Percentiles rank a stretch among this genome's conserved stretches.
Conservation (phyloP, 2,888 invertebrate species). For the Hirtodrosophila confusa region DNA sequence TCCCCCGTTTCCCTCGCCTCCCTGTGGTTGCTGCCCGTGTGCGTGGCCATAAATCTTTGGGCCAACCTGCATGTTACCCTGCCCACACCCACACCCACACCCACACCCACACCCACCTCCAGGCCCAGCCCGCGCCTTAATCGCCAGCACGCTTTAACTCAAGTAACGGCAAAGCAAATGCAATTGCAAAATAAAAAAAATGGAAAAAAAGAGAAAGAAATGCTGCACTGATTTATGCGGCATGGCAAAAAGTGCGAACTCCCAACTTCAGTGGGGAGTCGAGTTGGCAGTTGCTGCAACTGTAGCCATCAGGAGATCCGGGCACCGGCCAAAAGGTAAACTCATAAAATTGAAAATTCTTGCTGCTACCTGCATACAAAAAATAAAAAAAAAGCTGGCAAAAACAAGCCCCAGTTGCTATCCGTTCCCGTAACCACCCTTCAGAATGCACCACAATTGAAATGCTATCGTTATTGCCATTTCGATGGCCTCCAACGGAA, state of each 20-base stretch:
- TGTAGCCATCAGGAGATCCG: constrained; percentile 34
- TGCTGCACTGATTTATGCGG: constrained; percentile 70
- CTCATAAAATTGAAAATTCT: constrained; percentile 72
- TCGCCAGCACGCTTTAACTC: constrained; percentile 60
- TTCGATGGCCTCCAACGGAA: constrained; percentile 46
- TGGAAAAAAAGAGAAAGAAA: constrained; percentile 22
- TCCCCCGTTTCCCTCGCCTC: constrained; percentile 1
- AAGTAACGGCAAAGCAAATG: constrained; percentile 63
- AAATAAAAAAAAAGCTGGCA: constrained; percentile 22
- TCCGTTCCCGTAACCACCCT: constrained; percentile 13
- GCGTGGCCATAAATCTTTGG: constrained; percentile 65
- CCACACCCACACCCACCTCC: too few species aligned
- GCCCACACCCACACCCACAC: too few species aligned
- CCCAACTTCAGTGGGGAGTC: constrained; percentile 46
- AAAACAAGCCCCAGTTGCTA: constrained; percentile 22
- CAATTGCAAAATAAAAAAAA: constrained; percentile 45
- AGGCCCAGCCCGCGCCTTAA: constrained; percentile 27
- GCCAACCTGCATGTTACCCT: constrained; percentile 47
- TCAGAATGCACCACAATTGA: constrained; percentile 59
- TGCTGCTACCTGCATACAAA: constrained; percentile 52
- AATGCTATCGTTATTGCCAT: constrained; percentile 69
- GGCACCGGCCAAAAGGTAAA: constrained; percentile 56
- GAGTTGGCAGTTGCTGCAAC: constrained; percentile 28
- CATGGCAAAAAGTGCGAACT: constrained; percentile 61
- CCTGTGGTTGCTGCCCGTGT: constrained; percentile 35